phyloP scores from a whole-genome alignment of 2,888 invertebrate species.

The Lathronympha strigana region DNA sequence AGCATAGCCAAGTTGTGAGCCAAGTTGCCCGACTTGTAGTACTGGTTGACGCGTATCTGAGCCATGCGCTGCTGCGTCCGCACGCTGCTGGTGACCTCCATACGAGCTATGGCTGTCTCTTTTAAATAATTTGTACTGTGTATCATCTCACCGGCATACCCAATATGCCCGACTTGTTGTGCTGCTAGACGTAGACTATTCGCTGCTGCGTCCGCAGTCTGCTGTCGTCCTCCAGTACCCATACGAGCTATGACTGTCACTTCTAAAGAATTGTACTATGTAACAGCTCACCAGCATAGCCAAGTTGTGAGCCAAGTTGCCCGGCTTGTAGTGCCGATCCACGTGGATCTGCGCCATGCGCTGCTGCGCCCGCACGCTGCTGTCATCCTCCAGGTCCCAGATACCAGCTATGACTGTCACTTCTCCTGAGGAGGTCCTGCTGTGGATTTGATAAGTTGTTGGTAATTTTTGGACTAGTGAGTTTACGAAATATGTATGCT shows the following conservation, averaged over 20 bases:
- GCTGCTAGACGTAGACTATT: too few relatives aligned
- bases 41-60: conserved; percentile 49
- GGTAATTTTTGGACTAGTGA: background rate
- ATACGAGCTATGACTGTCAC: too few relatives aligned
- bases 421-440: conserved; percentile 59
- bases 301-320: conserved; percentile 61
- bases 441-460: conserved; percentile 9
- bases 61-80: conserved; percentile 60
- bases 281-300: conserved; percentile 70
- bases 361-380: conserved; percentile 55
- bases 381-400: conserved; percentile 60
- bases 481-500: background rate
- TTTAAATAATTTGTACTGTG: too few relatives aligned
- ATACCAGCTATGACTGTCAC: conserved; percentile 65
- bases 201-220: too few relatives aligned
- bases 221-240: too few relatives aligned
- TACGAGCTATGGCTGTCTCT: conserved; percentile 63
- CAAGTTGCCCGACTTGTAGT: too few relatives aligned
- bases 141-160: too few relatives aligned
- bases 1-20: too few relatives aligned
- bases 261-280: too few relatives aligned
- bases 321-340: conserved; percentile 62
- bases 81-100: conserved; percentile 53
- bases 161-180: too few relatives aligned
- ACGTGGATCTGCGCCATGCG: conserved; percentile 58